phyloP scores from a whole-genome alignment of 2,888 invertebrate species.

The Homarus gammarus region DNA sequence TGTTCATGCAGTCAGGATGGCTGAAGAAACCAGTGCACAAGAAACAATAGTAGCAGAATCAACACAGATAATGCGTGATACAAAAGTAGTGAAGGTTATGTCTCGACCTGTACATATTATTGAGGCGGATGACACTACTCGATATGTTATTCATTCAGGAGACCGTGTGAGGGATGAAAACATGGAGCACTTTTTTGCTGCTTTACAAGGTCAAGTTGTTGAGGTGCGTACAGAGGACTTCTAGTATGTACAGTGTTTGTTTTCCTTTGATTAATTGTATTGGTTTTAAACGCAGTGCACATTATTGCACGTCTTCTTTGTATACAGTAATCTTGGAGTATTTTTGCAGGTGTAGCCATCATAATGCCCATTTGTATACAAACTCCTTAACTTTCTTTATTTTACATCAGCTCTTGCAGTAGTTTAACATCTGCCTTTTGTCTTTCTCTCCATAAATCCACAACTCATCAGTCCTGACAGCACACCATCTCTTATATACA shows the following conservation, averaged over 20 bases:
- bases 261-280: neutral
- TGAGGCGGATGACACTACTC: constrained; percentile 68
- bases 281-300: too few relatives aligned
- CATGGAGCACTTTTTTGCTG: constrained; percentile 71
- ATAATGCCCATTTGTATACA: too few relatives aligned
- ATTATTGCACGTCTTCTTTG: too few relatives aligned
- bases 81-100: constrained; percentile 63
- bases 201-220: constrained; percentile 68
- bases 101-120: constrained; percentile 67
- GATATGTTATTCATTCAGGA: constrained; percentile 68
- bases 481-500: too few relatives aligned
- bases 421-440: too few relatives aligned
- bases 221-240: constrained; percentile 73
- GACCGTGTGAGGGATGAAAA: constrained; percentile 59
- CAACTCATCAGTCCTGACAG: too few relatives aligned
- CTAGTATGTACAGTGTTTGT: constrained; percentile 11
- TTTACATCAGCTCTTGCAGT: too few relatives aligned
- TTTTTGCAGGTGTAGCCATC: too few relatives aligned
- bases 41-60: constrained; percentile 46
- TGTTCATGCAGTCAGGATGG: constrained; percentile 61
- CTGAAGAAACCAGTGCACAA: constrained; percentile 47
- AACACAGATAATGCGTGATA: constrained; percentile 59
- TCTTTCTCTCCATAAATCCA: too few relatives aligned
- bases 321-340: too few relatives aligned
- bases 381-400: too few relatives aligned